These are phyloP conservation scores for Amphiprion clarkii DNA, from an alignment of 2,797 vertebrate genomes.

Conservation along the genomic window DNA sequence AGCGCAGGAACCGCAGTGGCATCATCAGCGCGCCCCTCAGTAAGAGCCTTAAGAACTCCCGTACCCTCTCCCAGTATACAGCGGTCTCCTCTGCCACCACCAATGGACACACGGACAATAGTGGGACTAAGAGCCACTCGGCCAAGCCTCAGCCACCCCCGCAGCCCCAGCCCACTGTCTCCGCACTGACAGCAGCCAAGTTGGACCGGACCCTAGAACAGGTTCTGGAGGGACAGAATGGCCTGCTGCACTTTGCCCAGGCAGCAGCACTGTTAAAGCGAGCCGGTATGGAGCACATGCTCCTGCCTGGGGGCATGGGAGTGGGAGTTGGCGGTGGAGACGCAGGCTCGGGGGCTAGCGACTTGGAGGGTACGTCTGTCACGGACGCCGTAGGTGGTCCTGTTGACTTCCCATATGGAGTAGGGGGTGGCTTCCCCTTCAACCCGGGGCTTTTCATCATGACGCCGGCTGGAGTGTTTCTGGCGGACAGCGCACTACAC, in stretches of 20 bases:
- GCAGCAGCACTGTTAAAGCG: slow-evolving; percentile 96
- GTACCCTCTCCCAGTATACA: slow-evolving; percentile 96
- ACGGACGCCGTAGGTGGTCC: slow-evolving; percentile 93
- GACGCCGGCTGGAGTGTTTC: slow-evolving; percentile 97
- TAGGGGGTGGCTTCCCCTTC: slow-evolving; percentile 95
- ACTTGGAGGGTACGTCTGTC: slow-evolving; percentile 94
- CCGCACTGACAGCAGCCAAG: slow-evolving; percentile 90
- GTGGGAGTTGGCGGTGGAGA: slow-evolving; percentile 83
- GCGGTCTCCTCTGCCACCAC: slow-evolving; percentile 88
- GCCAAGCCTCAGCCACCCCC: slow-evolving; percentile 84
- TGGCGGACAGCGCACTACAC: slow-evolving; percentile 98
- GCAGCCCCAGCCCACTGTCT: slow-evolving; percentile 89
- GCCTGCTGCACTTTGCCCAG: slow-evolving; percentile 96
- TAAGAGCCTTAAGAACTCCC: slow-evolving; percentile 97
- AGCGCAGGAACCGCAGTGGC: slow-evolving; percentile 95
- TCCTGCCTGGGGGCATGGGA: slow-evolving; percentile 90
- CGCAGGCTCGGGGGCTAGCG: slow-evolving; percentile 89
- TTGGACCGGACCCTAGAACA: slow-evolving; percentile 94
- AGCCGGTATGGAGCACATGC: slow-evolving; percentile 92
- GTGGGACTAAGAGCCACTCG: slow-evolving; percentile 90
- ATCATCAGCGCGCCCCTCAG: slow-evolving; percentile 98
- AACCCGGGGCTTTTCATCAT: slow-evolving; percentile 99
- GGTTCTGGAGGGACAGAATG: slow-evolving; percentile 95
- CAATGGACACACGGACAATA: slow-evolving; percentile 92
- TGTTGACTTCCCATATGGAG: slow-evolving; percentile 96